A percentile compares a stretch with the other conserved stretches of the same genome.
phyloP scores from a whole-genome alignment of 2,113 vertebrate species.

The Lampris incognitus region DNA sequence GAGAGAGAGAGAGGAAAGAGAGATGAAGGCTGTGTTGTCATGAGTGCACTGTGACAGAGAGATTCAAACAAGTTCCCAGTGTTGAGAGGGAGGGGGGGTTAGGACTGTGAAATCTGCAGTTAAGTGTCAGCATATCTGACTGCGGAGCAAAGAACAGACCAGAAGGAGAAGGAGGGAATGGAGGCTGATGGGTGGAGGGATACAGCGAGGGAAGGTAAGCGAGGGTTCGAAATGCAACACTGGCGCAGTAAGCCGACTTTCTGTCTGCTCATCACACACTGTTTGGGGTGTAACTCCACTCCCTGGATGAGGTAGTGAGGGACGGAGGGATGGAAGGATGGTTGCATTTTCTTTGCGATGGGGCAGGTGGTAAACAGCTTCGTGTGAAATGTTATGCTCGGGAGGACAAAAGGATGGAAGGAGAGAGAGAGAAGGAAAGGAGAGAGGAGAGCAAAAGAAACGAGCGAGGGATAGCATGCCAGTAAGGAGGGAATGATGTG shows the following conservation, averaged over 20 bases:
- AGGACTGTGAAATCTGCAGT: conserved; percentile 14
- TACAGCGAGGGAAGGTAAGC: not conserved
- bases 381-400: conserved; percentile 27
- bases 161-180: not conserved
- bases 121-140: conserved; percentile 20
- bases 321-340: conserved; percentile 35
- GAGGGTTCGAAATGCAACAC: too few species aligned
- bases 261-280: not conserved
- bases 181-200: not conserved
- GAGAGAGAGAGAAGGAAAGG: not conserved
- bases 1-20: too few species aligned
- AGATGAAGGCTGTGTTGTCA: too few species aligned
- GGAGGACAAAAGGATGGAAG: conserved; percentile 12
- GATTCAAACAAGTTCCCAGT: too few species aligned
- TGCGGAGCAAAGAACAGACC: not conserved
- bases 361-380: conserved; percentile 26
- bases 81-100: not conserved
- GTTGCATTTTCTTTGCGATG: conserved; percentile 7
- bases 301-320: not conserved
- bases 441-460: not conserved
- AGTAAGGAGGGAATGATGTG: not conserved
- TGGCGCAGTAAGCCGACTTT: not conserved
- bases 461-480: not conserved
- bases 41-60: too few species aligned
- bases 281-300: conserved; percentile 41